A percentile compares a stretch with the other conserved stretches of the same genome.
phyloP scores from a whole-genome alignment of 2,113 vertebrate genomes.

The Calyptomena viridis region DNA sequence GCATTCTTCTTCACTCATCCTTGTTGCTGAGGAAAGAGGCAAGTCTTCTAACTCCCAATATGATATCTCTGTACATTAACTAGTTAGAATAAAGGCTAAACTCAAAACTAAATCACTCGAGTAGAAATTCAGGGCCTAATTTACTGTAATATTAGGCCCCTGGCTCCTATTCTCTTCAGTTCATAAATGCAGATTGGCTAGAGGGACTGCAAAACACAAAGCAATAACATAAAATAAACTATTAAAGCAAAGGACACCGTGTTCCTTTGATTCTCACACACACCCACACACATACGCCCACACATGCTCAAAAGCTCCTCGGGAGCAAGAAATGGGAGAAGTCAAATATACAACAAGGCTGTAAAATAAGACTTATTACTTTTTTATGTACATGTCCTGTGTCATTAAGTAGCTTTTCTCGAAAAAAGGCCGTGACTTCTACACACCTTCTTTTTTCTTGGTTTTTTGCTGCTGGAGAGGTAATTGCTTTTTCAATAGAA shows the following conservation, averaged over 20 bases:
- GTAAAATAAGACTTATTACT: constrained; percentile 53
- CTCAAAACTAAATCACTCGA: constrained; percentile 15
- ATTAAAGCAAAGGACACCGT: constrained; percentile 60
- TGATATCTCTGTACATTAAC: constrained; percentile 23
- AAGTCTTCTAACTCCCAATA: not conserved
- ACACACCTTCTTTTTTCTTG: not conserved
- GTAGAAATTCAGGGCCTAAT: constrained; percentile 49
- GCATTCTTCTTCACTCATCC: not conserved
- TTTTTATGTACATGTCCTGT: constrained; percentile 40
- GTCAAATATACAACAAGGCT: not conserved
- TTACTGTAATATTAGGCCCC: constrained; percentile 56
- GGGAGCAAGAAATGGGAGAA: constrained; percentile 4
- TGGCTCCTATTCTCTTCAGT: constrained; percentile 52
- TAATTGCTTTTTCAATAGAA: constrained; percentile 47
- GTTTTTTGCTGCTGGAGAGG: not conserved
- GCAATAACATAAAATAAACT: constrained; percentile 51
- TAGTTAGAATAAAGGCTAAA: constrained; percentile 61
- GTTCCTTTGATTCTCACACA: constrained; percentile 42
- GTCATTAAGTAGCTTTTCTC: constrained; percentile 34
- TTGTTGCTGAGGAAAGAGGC: constrained; percentile 1
- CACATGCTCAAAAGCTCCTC: not conserved
- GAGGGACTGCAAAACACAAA: constrained; percentile 48
- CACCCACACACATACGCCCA: not conserved
- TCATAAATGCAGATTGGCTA: constrained; percentile 67
- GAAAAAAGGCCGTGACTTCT: constrained; percentile 2